phyloP scores from a whole-genome alignment of 2,888 invertebrate genomes.

The Octonoba sinensis region DNA sequence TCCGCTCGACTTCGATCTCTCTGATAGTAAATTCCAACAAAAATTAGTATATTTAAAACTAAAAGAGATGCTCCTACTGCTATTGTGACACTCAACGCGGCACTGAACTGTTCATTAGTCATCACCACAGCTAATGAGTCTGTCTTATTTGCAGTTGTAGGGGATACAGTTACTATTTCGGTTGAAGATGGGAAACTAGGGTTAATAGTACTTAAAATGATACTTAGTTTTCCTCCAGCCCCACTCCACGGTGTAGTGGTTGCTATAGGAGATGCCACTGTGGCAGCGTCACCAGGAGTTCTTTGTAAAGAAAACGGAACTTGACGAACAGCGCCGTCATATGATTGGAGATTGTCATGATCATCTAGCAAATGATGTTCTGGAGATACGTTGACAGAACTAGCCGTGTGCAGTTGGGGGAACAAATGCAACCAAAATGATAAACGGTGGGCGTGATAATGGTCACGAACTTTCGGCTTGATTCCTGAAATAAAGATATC shows the following conservation, averaged over 20 bases:
- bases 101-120: constrained; percentile 79
- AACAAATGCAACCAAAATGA: constrained; percentile 96
- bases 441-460: constrained; percentile 93
- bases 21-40: constrained; percentile 66
- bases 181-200: constrained; percentile 23
- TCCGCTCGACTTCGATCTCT: constrained; percentile 63
- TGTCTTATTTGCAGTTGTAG: constrained; percentile 70
- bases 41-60: constrained; percentile 65
- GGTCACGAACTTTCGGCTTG: constrained; percentile 90
- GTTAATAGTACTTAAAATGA: constrained; percentile 9
- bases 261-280: background rate
- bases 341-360: constrained; percentile 86
- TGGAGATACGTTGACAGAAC: constrained; percentile 26
- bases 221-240: background rate
- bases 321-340: constrained; percentile 87
- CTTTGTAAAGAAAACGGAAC: constrained; percentile 64
- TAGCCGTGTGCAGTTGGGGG: constrained; percentile 79
- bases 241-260: background rate
- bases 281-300: background rate
- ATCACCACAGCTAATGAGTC: constrained; percentile 64
- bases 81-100: constrained; percentile 91
- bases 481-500: constrained; percentile 77
- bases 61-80: constrained; percentile 75
- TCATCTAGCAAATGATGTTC: constrained; percentile 77
- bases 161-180: constrained; percentile 12